phyloP scores from a whole-genome alignment of 2,113 vertebrate species.

The Aspidoscelis tigris region DNA sequence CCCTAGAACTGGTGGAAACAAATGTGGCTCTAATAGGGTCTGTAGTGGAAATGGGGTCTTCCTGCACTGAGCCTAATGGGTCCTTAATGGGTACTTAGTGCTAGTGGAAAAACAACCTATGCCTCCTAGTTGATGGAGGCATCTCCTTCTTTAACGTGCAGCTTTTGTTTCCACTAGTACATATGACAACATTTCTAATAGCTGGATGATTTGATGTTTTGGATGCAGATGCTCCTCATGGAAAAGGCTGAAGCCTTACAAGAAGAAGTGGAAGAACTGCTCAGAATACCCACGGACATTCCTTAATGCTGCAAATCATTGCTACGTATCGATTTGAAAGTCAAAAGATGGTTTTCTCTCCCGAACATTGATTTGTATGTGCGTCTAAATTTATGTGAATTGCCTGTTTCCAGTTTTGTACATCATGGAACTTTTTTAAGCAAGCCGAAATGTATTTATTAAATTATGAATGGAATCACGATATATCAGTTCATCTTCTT shows the following conservation, averaged over 20 bases:
- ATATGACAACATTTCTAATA: not conserved
- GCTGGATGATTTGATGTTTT: conserved; percentile 18
- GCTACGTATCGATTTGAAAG: conserved; percentile 16
- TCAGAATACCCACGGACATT: conserved; percentile 81
- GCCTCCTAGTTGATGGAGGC: too few species aligned
- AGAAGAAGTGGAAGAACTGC: conserved; percentile 89
- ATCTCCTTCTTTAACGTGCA: not conserved
- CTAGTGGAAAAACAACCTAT: too few species aligned
- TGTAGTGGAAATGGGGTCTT: too few species aligned
- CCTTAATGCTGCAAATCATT: conserved; percentile 57
- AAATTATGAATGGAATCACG: not conserved
- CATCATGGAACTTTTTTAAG: conserved; percentile 7
- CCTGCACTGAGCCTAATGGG: too few species aligned
- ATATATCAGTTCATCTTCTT: not conserved
- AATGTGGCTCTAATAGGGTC: too few species aligned
- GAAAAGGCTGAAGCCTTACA: conserved; percentile 94
- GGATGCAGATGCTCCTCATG: conserved; percentile 87
- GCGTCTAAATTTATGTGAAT: conserved; percentile 44
- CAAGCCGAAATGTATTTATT: not conserved
- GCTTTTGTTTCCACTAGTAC: not conserved
- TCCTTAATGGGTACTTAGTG: too few species aligned
- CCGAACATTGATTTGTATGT: conserved; percentile 38
- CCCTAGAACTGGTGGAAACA: too few species aligned
- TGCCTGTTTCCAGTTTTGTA: conserved; percentile 29
- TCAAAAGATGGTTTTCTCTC: not conserved